Evolutionary conservation across 2,113 vertebrate species (phyloP).

Genomic region (Mus musculus): DNA sequence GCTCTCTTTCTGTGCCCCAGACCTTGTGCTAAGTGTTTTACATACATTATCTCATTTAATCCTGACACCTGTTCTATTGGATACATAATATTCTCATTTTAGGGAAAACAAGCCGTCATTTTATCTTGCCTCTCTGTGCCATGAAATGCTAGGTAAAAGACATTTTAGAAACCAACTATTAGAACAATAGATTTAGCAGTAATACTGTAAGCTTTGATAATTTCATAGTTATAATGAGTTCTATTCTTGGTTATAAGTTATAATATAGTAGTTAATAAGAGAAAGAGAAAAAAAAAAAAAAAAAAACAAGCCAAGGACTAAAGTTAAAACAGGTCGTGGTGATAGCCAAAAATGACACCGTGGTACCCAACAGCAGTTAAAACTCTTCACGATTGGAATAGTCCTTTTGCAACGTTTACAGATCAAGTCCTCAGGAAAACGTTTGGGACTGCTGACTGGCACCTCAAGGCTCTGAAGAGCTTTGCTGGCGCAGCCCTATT

Average conservation of each 20-base stretch:
- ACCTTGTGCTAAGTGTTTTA: conserved; percentile 24
- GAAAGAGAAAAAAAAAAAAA: no score
- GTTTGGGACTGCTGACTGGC: conserved; percentile 6
- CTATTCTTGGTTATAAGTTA: not conserved
- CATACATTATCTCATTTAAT: conserved; percentile 64
- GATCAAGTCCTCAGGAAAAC: not conserved
- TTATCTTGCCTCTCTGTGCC: not conserved
- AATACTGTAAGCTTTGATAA: not conserved
- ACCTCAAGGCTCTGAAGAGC: conserved; percentile 44
- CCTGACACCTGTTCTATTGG: not conserved
- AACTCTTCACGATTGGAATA: not conserved
- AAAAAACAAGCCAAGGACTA: not conserved
- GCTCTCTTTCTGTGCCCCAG: not conserved
- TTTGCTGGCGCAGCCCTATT: conserved; percentile 58
- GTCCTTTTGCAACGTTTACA: conserved; percentile 31
- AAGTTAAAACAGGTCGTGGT: not conserved
- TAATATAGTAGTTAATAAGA: not conserved
- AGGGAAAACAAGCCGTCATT: not conserved
- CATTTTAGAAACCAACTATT: conserved; percentile 32
- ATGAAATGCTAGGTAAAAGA: not conserved
- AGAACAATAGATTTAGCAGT: conserved; percentile 14
- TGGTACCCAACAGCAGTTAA: not conserved
- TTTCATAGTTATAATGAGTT: not conserved
- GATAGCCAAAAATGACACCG: not conserved
- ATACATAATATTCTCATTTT: not conserved